phyloP scores from a whole-genome alignment of 2,113 vertebrate species.

The Muntiacus reevesi region DNA sequence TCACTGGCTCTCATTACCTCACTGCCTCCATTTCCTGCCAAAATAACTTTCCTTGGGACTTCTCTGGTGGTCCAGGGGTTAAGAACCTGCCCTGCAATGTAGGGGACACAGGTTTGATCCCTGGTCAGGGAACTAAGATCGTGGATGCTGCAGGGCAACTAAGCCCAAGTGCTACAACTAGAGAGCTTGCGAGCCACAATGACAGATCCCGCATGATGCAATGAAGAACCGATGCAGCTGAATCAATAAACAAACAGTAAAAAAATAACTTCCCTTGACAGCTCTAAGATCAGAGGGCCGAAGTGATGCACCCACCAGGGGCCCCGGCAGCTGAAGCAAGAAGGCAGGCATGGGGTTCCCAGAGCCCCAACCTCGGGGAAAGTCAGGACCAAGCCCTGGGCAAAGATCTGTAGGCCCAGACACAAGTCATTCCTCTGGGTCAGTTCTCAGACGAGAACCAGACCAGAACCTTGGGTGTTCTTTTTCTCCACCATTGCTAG shows the following conservation, averaged over 20 bases:
- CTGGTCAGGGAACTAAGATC: neutral
- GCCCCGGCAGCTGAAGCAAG: neutral
- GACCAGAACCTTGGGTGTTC: neutral
- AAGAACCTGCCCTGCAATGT: neutral
- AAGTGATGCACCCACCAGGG: neutral
- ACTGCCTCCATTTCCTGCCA: neutral
- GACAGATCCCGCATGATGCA: neutral
- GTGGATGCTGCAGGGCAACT: neutral
- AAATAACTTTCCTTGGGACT: neutral
- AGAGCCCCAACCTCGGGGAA: fast-evolving
- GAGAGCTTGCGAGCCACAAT: neutral
- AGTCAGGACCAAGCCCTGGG: neutral
- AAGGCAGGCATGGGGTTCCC: neutral
- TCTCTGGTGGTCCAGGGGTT: neutral
- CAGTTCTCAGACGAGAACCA: neutral
- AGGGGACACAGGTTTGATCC: neutral
- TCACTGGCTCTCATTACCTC: neutral
- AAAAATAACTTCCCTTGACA: neutral
- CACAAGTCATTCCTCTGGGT: neutral
- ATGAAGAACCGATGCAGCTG: neutral
- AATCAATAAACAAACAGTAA: neutral
- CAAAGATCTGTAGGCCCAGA: neutral
- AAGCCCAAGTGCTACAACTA: neutral
- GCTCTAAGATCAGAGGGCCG: neutral
- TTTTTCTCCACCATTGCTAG: neutral